A percentile compares a stretch with the other conserved stretches of the same genome.
Evolutionary conservation across 2,888 invertebrate species (phyloP).

Genomic region (Folsomia candida): DNA sequence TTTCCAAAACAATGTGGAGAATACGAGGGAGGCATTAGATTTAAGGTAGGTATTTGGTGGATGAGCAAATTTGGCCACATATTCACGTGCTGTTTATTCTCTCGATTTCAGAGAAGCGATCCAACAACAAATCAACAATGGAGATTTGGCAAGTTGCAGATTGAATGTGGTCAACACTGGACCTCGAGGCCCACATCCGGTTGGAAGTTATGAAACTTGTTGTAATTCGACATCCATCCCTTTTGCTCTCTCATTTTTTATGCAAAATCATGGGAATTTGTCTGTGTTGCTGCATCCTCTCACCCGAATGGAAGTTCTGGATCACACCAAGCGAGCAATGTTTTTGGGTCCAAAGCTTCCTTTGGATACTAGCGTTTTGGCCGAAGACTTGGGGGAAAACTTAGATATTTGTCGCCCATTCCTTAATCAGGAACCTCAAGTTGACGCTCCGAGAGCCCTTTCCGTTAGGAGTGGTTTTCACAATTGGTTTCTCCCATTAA

Average conservation of each 20-base stretch:
- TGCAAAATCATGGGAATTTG: slow-evolving; percentile 46
- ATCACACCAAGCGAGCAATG: slow-evolving; percentile 43
- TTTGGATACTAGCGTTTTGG: slow-evolving; percentile 35
- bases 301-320: slow-evolving; percentile 42
- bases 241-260: slow-evolving; percentile 39
- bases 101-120: slow-evolving; percentile 33
- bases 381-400: slow-evolving; percentile 33
- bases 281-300: slow-evolving; percentile 45
- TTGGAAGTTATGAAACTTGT: slow-evolving; percentile 47
- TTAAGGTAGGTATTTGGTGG: slow-evolving; percentile 34
- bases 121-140: slow-evolving; percentile 41
- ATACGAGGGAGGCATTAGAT: slow-evolving; percentile 32
- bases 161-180: slow-evolving; percentile 39
- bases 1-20: slow-evolving; percentile 38
- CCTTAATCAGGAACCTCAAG: background rate
- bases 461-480: too few species aligned
- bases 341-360: slow-evolving; percentile 40
- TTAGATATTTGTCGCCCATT: slow-evolving; percentile 41
- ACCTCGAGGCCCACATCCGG: slow-evolving; percentile 43
- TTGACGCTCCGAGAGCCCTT: background rate
- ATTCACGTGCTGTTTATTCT: too few species aligned
- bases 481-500: too few species aligned
- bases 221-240: slow-evolving; percentile 47
- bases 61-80: background rate
- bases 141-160: slow-evolving; percentile 37